Conservation (phyloP, 2,888 invertebrate genomes). For the Atherix ibis region DNA sequence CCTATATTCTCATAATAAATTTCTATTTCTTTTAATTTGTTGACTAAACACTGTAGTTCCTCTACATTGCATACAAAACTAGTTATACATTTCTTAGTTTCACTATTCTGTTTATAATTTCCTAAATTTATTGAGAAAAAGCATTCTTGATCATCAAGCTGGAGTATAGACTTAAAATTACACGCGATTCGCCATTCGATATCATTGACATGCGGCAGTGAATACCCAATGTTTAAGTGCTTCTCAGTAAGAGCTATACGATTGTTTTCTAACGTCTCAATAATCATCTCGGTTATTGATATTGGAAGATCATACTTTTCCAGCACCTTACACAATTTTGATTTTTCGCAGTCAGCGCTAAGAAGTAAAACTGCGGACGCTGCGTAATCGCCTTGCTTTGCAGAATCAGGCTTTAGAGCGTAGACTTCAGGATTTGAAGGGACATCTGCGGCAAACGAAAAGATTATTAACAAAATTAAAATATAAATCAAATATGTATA, state of each 20-base stretch:
- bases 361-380: constrained; percentile 24
- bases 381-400: constrained; percentile 30
- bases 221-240: constrained; percentile 23
- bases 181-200: constrained; percentile 30
- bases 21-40: constrained; percentile 30
- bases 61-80: constrained; percentile 31
- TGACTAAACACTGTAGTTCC: constrained; percentile 29
- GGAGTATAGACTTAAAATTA: constrained; percentile 28
- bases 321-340: constrained; percentile 20
- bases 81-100: constrained; percentile 24
- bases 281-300: constrained; percentile 21
- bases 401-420: constrained; percentile 24
- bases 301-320: constrained; percentile 18
- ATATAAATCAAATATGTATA: constrained; percentile 14
- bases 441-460: constrained; percentile 18
- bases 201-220: constrained; percentile 28
- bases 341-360: constrained; percentile 21
- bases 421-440: constrained; percentile 31
- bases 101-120: constrained; percentile 21
- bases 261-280: constrained; percentile 24
- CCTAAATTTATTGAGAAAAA: constrained; percentile 28
- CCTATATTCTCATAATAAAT: constrained; percentile 24
- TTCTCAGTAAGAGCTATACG: constrained; percentile 24
- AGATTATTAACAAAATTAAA: not conserved
- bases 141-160: constrained; percentile 23